Base-by-base conservation (phyloP, 2,113 vertebrate species). In the Struthidea cinerea region DNA sequence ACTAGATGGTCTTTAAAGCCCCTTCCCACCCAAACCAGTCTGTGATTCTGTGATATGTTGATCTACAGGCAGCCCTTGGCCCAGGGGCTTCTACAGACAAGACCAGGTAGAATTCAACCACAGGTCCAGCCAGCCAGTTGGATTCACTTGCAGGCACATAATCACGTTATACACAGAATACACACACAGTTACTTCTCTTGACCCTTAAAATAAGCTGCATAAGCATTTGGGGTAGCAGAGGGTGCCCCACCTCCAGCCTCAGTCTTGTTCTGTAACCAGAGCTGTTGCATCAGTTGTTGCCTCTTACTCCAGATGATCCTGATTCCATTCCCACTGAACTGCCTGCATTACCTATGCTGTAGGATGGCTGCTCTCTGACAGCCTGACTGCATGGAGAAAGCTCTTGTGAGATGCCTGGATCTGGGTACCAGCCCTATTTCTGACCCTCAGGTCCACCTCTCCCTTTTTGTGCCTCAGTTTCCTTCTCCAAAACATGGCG, bases 261-360 rank as follows among this genome's bases (percentile, higher is more conserved):
- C 63, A n/a, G 0, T 12, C 77, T 21, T 70, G 8, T 53, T 71
- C 50, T 85, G 16, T 42, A 73, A 53, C 9, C 32, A 47, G 67
- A 80, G 37, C 55, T 83, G 28, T 35, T 52, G 15, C 23, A 16
- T 60, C 21, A 26, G 28, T 37, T 71, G 13, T 71, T 63, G 35
- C 22, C 42, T 87, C 37, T n/a, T 33, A 21, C 46, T 90, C 20
- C 57, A 46, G 44, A 14, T n/a, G n/a, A 47, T 41, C 46, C 61
- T 32, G n/a, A 13, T 35, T 57, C n/a, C 23, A 11, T 32, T 79
- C 53, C 41, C 71, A 37, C 46, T 18, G 23, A 61, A 3, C 23
- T 50, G 32, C 37, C 12, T 0, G 0, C 15, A 5, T 5, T 24
- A 16, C 47, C 47, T 35, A 0, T 28, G 11, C 37, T 59, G 32